phyloP scores from a whole-genome alignment of 2,888 invertebrate species.

The Nemoura dubitans region DNA sequence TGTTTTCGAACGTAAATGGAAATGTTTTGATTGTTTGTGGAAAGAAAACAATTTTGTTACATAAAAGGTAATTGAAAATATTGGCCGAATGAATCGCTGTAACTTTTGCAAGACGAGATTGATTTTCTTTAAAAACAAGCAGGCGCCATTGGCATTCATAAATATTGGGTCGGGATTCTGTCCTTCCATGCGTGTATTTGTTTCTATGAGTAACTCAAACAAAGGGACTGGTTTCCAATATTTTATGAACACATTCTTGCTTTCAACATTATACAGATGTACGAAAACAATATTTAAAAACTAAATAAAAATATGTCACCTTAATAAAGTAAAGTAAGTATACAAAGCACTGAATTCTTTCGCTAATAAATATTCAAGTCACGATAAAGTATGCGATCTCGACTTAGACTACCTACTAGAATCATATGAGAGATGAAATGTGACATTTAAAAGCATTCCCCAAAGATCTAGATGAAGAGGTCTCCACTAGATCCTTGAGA shows the following conservation, averaged over 20 bases:
- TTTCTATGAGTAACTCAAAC: not conserved
- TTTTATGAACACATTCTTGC: not conserved
- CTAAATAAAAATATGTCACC: not conserved
- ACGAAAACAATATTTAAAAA: not conserved
- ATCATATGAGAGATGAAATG: conserved; percentile 33
- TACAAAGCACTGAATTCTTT: not conserved
- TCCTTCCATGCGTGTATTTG: not conserved
- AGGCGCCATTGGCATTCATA: not conserved
- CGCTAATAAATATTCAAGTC: not conserved
- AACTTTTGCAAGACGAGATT: not conserved
- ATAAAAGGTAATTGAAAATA: conserved; percentile 21
- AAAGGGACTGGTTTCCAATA: not conserved
- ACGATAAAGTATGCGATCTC: not conserved
- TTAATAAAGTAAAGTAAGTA: not conserved
- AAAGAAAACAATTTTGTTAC: conserved; percentile 21
- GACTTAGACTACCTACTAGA: conserved; percentile 17
- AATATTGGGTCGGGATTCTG: not conserved
- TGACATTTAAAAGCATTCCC: conserved; percentile 39
- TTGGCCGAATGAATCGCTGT: not conserved
- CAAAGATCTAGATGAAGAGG: conserved; percentile 25
- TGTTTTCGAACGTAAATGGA: conserved; percentile 24
- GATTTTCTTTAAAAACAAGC: conserved; percentile 12
- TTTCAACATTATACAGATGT: not conserved
- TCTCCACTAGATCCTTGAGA: not conserved
- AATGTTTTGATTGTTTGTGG: conserved; percentile 38